Evolutionary conservation across 2,113 vertebrate genomes (phyloP), one percentile per base, ranked within the genome.

Genomic region (Cavia aperea): DNA sequence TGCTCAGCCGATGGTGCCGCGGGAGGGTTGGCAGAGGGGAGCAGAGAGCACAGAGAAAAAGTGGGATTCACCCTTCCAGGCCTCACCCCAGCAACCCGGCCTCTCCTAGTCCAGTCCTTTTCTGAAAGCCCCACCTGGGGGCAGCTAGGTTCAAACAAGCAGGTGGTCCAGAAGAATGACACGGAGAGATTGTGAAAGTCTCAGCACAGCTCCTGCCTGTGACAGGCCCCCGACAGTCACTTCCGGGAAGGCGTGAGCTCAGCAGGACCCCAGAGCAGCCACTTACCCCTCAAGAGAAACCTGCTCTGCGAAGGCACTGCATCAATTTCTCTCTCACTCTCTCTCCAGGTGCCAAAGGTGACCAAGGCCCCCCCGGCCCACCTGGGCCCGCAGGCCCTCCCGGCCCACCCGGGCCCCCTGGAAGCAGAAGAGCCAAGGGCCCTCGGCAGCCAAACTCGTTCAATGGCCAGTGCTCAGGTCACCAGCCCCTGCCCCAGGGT

Each of bases 381-480:
- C 93, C 95, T 36, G 96, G 96, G 2, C 94, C 96, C 1, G 94
- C 93, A 0, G 96, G 96, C 1, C 96, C 96, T 56, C 95, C 96
- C 1, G 96, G 96, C 1, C 96, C 96, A 15, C 96, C 97, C 96
- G 96, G 96, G 0, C 93, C 95, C 9, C 95, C 96, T 0, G 96
- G 95, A 92, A 94, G 92, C 89, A 96, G 96, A 96, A 96, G 89
- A 90, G 1, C 93, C 87, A 97, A 97, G 93, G 95, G 94, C 81
- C 84, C 86, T 15, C 92, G 91, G 62, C 96, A 93, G 68, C 91
- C 92, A 86, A 88, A 95, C 63, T 36, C 95, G 81, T 95, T 96
- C 94, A 96, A 89, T 14, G 51, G 91, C 93, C 96, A 97, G 85
- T 97, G 96, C 81, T 10, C 95, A 97, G 96, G 96, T 97, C 75